These are phyloP conservation scores for Platerodrilus igneus DNA, from an alignment of 2,888 invertebrate species.

Conservation along the genomic window DNA sequence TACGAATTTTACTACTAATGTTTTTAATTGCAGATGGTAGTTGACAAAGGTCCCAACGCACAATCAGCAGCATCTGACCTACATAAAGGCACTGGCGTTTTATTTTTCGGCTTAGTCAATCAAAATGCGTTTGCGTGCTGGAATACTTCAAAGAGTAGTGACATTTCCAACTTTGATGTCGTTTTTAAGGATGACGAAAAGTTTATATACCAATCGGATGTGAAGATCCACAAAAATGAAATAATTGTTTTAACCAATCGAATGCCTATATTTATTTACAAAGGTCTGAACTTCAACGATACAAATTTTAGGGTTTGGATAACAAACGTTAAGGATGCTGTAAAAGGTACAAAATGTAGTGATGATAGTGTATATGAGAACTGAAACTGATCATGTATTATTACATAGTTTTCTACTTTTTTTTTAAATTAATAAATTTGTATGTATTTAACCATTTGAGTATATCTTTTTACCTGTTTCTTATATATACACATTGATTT, in stretches of 20 bases:
- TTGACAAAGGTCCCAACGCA: constrained; percentile 58
- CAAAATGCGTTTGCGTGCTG: constrained; percentile 73
- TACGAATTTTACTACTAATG: no score
- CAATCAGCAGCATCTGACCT: constrained; percentile 68
- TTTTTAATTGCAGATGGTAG: constrained; percentile 52
- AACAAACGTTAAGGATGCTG: constrained; percentile 43
- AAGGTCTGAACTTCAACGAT: constrained; percentile 54
- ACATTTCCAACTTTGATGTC: constrained; percentile 50
- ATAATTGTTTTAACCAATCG: constrained; percentile 68
- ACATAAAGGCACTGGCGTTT: constrained; percentile 55
- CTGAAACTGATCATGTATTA: no score
- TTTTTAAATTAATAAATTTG: no score
- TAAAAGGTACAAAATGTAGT: constrained; percentile 47
- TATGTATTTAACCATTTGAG: no score
- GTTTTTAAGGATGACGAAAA: constrained; percentile 56
- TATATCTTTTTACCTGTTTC: no score
- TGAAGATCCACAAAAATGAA: constrained; percentile 56
- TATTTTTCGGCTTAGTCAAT: constrained; percentile 68
- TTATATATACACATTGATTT: no score
- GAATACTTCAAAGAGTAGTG: constrained; percentile 53
- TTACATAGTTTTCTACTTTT: no score
- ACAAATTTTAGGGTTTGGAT: constrained; percentile 63
- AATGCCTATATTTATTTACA: constrained; percentile 63
- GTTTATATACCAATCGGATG: constrained; percentile 68
- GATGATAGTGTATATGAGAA: no score